Evolutionary conservation across 37 sponge, comb jelly and placozoan species (phyloP).

Genomic region (Ianthella basta): DNA sequence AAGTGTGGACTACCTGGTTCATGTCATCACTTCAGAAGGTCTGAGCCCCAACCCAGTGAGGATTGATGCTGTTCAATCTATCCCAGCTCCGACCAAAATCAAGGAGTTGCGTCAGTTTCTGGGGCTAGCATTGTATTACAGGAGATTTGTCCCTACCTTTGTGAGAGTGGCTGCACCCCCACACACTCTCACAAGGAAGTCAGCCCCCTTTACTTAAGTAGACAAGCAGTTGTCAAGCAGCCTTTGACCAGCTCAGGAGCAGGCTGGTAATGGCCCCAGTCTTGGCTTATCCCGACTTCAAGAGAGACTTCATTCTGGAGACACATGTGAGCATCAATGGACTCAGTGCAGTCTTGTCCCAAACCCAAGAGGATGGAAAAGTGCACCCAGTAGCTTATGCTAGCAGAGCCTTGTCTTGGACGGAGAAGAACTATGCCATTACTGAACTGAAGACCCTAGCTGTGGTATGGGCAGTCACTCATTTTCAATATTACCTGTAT

Average conservation of each 20-base stretch:
- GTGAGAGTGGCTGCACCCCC: neutral
- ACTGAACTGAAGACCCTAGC: constrained; percentile 38
- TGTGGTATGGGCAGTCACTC: constrained; percentile 45
- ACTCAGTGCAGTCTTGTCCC: constrained; percentile 35
- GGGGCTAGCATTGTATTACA: constrained; percentile 14
- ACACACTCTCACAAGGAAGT: constrained; percentile 12
- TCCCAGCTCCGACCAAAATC: neutral
- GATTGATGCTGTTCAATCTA: neutral
- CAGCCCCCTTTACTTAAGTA: neutral
- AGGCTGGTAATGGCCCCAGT: neutral
- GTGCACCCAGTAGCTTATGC: constrained; percentile 24
- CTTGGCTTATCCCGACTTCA: constrained; percentile 29
- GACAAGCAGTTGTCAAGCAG: neutral
- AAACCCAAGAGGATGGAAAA: constrained; percentile 22
- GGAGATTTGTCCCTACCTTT: too few species aligned
- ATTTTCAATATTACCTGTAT: constrained; percentile 31
- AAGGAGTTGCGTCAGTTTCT: constrained; percentile 23
- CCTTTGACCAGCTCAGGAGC: constrained; percentile 11
- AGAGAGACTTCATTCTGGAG: constrained; percentile 29
- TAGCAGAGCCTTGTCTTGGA: constrained; percentile 15
- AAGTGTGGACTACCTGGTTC: constrained; percentile 30
- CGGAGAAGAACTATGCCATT: constrained; percentile 45
- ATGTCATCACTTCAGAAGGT: constrained; percentile 31
- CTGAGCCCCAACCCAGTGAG: neutral
- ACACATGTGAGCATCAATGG: constrained; percentile 38